Percentiles rank a stretch among this genome's conserved stretches.
Evolutionary conservation across 2,113 vertebrate species (phyloP).

Genomic region (Ptyas mucosa): DNA sequence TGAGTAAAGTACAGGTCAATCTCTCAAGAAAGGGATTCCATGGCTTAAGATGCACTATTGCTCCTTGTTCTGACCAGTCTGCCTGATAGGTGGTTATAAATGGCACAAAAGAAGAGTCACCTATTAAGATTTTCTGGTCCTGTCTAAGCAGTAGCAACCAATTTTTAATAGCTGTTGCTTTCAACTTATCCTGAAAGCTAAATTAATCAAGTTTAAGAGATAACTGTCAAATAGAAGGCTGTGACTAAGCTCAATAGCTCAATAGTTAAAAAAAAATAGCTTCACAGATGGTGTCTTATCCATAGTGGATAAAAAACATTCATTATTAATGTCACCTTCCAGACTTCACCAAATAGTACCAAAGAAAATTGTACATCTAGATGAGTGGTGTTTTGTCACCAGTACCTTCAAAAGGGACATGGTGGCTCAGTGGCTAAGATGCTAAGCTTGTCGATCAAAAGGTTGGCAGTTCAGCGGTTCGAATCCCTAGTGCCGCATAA

Average conservation of each 20-base stretch:
- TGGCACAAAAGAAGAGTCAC: not conserved
- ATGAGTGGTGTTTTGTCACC: not conserved
- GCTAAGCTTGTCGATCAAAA: too few relatives aligned
- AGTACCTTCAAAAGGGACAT: not conserved
- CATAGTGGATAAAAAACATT: not conserved
- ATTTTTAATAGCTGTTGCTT: not conserved
- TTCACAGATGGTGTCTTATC: not conserved
- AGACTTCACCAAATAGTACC: not conserved
- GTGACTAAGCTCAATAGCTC: not conserved
- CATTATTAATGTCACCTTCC: not conserved
- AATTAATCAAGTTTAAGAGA: not conserved
- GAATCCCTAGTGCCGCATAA: too few relatives aligned
- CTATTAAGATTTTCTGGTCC: not conserved
- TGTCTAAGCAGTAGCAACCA: not conserved
- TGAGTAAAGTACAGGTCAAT: not conserved
- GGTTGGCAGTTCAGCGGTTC: too few relatives aligned
- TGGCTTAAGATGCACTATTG: not conserved
- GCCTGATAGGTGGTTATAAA: not conserved
- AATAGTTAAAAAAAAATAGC: not conserved
- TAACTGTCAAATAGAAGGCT: not conserved
- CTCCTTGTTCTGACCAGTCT: not conserved
- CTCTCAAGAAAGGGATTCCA: not conserved
- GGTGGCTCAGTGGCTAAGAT: too few relatives aligned
- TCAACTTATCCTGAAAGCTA: not conserved
- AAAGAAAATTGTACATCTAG: not conserved